These are phyloP conservation scores for Calliopum simillimum DNA, from an alignment of 2,888 invertebrate genomes.

Conservation along the genomic window DNA sequence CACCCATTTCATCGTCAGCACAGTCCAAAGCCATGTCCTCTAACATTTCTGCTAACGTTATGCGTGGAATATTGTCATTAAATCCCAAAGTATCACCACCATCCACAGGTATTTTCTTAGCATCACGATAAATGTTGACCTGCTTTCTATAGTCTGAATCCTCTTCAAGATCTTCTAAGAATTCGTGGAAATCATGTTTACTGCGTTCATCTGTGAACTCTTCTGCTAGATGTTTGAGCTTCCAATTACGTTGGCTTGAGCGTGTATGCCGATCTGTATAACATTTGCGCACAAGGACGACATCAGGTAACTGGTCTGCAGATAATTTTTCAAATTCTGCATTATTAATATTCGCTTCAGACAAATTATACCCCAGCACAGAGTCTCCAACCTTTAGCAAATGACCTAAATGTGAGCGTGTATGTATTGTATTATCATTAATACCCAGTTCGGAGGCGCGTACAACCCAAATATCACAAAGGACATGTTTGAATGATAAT, in stretches of 20 bases:
- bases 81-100: conserved; percentile 70
- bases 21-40: conserved; percentile 82
- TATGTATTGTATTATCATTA: conserved; percentile 84
- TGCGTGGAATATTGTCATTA: conserved; percentile 78
- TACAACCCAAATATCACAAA: conserved; percentile 95
- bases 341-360: conserved; percentile 93
- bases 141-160: conserved; percentile 89
- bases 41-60: conserved; percentile 93
- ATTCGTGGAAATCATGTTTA: conserved; percentile 89
- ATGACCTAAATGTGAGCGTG: conserved; percentile 94
- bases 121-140: conserved; percentile 89
- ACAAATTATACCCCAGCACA: conserved; percentile 90
- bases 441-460: conserved; percentile 87
- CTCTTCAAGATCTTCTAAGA: conserved; percentile 97
- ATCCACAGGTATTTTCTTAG: conserved; percentile 71
- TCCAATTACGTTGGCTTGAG: conserved; percentile 87
- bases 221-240: conserved; percentile 86
- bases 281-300: conserved; percentile 93
- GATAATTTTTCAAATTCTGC: conserved; percentile 86
- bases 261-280: conserved; percentile 80
- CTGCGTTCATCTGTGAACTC: conserved; percentile 75
- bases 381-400: conserved; percentile 92
- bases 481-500: conserved; percentile 86
- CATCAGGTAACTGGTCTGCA: conserved; percentile 80
- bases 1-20: conserved; percentile 79